A percentile compares a stretch with the other conserved stretches of the same genome.
phyloP scores from a whole-genome alignment of 2,113 vertebrate species.

The Rhabdornis inornatus region DNA sequence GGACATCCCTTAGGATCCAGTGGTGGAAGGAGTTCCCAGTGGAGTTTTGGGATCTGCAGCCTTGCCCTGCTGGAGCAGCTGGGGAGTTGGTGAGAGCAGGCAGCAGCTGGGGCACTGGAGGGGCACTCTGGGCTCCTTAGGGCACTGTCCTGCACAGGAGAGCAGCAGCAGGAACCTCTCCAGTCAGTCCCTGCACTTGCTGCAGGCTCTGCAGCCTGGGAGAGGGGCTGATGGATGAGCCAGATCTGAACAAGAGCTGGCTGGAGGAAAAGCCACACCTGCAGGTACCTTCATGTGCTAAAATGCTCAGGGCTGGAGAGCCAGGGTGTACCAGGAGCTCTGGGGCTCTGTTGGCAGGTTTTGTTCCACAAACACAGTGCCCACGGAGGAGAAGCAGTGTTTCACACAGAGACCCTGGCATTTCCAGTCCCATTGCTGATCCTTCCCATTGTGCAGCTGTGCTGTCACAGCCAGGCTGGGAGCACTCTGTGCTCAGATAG shows the following conservation, averaged over 20 bases:
- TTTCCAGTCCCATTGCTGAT: neutral
- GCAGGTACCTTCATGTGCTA: neutral
- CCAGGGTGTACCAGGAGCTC: neutral
- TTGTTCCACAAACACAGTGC: neutral
- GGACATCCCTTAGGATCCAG: neutral
- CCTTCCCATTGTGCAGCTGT: rapidly evolving
- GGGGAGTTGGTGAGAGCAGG: neutral
- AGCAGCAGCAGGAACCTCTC: neutral
- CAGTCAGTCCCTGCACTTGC: neutral
- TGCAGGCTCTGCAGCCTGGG: neutral
- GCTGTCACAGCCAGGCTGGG: neutral
- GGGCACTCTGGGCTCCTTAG: neutral
- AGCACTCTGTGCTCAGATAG: neutral
- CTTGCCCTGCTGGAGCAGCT: neutral
- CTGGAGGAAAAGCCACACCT: neutral
- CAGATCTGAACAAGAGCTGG: neutral
- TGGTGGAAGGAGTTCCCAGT: neutral
- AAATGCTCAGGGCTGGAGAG: neutral
- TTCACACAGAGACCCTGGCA: neutral
- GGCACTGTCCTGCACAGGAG: rapidly evolving
- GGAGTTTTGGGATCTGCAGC: neutral
- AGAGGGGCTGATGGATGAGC: neutral
- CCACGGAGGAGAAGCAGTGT: neutral
- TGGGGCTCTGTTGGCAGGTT: neutral
- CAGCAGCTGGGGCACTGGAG: neutral